Percentiles rank a stretch among this genome's conserved stretches.
Conservation (phyloP, 2,888 invertebrate genomes). For the Ochropacha duplaris region DNA sequence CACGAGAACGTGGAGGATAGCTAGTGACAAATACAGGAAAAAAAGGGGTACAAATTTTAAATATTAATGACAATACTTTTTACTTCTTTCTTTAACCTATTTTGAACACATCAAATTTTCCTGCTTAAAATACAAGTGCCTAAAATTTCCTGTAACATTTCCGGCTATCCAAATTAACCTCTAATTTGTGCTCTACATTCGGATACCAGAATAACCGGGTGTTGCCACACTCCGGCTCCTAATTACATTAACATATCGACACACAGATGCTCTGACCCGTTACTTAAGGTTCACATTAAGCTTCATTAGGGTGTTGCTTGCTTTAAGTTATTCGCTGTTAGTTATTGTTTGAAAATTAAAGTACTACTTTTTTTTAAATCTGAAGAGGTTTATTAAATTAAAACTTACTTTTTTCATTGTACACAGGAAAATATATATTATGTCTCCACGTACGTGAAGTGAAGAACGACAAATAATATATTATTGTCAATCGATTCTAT, state of each 20-base stretch:
- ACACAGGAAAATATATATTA: too few species aligned
- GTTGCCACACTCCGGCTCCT: conserved; percentile 14
- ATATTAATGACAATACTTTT: too few species aligned
- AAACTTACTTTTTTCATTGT: too few species aligned
- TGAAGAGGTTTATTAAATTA: too few species aligned
- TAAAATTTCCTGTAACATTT: background rate
- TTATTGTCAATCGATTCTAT: too few species aligned
- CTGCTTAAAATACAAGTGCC: background rate
- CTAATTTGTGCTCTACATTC: background rate
- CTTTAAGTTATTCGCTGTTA: background rate
- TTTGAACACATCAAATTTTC: background rate
- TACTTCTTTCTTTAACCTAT: too few species aligned
- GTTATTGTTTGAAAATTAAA: background rate
- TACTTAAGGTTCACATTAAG: conserved; percentile 1
- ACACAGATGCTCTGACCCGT: conserved; percentile 19
- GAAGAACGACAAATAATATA: too few species aligned
- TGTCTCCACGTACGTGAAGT: too few species aligned
- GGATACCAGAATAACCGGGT: background rate
- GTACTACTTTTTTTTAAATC: background rate
- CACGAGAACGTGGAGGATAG: too few species aligned
- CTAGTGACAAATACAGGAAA: too few species aligned
- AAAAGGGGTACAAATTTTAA: too few species aligned
- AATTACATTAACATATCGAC: conserved; percentile 43
- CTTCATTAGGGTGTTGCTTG: background rate
- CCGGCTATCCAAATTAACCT: background rate